Conservation (phyloP, 2,113 vertebrate genomes). For the Apus apus region DNA sequence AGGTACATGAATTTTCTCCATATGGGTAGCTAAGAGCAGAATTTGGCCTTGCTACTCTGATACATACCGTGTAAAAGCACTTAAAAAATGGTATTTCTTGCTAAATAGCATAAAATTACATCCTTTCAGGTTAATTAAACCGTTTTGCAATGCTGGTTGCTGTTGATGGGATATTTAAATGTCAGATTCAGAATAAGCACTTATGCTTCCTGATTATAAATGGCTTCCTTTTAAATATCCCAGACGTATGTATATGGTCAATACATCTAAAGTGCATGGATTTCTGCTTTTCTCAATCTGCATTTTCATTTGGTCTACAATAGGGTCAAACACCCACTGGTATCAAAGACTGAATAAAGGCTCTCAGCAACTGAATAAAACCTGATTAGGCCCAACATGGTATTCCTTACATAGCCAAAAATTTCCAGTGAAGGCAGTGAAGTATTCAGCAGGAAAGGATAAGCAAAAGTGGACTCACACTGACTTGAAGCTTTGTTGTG, state of each 20-base stretch:
- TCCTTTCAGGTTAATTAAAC: conserved; percentile 67
- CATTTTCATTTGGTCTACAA: neutral
- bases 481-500: neutral
- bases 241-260: neutral
- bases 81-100: conserved; percentile 53
- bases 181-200: conserved; percentile 27
- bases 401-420: neutral
- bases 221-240: conserved; percentile 28
- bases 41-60: neutral
- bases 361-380: neutral
- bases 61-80: neutral
- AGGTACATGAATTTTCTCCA: neutral
- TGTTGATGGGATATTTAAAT: conserved; percentile 43
- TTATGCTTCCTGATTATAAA: conserved; percentile 29
- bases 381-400: neutral
- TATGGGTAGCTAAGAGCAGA: neutral
- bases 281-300: neutral
- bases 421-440: neutral
- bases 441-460: neutral
- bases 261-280: neutral
- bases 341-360: neutral
- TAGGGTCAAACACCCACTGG: neutral
- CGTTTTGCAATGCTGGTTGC: conserved; percentile 11
- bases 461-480: neutral
- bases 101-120: conserved; percentile 65